These are phyloP conservation scores for Glomeris maerens DNA, from an alignment of 1,140 invertebrate genomes.

Conservation along the genomic window DNA sequence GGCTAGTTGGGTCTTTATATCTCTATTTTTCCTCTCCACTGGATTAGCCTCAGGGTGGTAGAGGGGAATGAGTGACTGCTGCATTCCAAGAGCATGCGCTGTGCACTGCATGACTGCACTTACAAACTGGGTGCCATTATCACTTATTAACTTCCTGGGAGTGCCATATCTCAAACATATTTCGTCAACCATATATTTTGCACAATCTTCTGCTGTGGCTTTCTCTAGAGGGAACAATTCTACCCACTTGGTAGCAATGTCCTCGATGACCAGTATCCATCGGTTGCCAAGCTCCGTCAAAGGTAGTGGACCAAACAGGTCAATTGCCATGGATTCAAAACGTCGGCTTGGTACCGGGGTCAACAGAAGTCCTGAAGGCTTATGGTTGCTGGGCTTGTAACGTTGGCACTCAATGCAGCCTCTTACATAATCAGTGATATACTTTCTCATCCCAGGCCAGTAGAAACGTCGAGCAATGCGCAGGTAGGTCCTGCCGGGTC, in stretches of 20 bases:
- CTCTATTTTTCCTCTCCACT: slow-evolving; percentile 8
- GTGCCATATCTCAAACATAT: slow-evolving; percentile 5
- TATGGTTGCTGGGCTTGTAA: neutral
- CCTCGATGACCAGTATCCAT: slow-evolving; percentile 3
- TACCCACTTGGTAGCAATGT: slow-evolving; percentile 1
- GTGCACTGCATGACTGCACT: neutral
- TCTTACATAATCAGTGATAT: slow-evolving; percentile 10
- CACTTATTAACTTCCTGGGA: neutral
- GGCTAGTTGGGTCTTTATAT: slow-evolving; percentile 1
- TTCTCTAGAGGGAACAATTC: neutral
- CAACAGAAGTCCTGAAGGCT: neutral
- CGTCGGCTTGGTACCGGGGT: neutral
- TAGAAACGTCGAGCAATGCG: neutral
- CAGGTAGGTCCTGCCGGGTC: neutral
- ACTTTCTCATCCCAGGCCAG: slow-evolving; percentile 1
- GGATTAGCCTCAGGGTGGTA: slow-evolving; percentile 9
- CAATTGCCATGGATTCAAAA: neutral
- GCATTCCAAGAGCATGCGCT: neutral
- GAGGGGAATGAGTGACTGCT: slow-evolving; percentile 1
- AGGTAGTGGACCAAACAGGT: slow-evolving; percentile 6
- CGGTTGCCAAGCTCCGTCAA: neutral
- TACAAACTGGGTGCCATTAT: slow-evolving; percentile 10
- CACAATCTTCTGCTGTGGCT: slow-evolving; percentile 1
- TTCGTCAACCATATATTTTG: slow-evolving; percentile 9
- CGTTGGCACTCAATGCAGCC: neutral